Evolutionary conservation across 2,113 vertebrate species (phyloP).

Genomic region (Neodon shergylaensis): DNA sequence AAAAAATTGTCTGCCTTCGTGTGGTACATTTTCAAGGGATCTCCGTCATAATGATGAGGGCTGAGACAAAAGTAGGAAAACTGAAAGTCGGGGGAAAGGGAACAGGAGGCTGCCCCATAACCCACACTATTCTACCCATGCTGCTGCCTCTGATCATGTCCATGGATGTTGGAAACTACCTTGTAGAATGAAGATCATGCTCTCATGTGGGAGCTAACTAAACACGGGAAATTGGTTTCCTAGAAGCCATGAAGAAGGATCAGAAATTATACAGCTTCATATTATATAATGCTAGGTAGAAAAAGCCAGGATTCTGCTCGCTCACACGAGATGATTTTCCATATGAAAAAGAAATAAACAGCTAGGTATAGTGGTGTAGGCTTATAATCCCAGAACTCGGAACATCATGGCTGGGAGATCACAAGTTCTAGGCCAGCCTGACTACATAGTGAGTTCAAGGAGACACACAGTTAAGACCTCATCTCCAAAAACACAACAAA

Average conservation of each 20-base stretch:
- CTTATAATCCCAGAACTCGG: neutral
- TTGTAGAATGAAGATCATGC: neutral
- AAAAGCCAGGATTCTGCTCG: neutral
- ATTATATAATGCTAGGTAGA: neutral
- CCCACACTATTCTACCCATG: neutral
- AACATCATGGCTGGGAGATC: neutral
- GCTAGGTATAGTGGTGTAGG: no score
- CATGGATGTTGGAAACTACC: neutral
- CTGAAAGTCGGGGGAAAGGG: neutral
- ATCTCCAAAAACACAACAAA: neutral
- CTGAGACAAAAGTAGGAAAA: neutral
- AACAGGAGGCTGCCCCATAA: neutral
- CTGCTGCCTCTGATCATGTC: neutral
- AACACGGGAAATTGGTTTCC: neutral
- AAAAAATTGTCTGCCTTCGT: constrained; percentile 22
- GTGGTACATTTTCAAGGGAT: constrained; percentile 41
- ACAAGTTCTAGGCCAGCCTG: neutral
- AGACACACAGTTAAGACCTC: no score
- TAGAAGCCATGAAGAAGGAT: constrained; percentile 24
- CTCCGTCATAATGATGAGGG: neutral
- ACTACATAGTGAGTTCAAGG: neutral
- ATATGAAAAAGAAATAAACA: neutral
- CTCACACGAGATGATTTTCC: neutral
- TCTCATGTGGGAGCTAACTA: neutral
- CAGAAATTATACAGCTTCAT: neutral